Evolutionary conservation across 2,113 vertebrate genomes (phyloP).

Genomic region (Myotis davidii): DNA sequence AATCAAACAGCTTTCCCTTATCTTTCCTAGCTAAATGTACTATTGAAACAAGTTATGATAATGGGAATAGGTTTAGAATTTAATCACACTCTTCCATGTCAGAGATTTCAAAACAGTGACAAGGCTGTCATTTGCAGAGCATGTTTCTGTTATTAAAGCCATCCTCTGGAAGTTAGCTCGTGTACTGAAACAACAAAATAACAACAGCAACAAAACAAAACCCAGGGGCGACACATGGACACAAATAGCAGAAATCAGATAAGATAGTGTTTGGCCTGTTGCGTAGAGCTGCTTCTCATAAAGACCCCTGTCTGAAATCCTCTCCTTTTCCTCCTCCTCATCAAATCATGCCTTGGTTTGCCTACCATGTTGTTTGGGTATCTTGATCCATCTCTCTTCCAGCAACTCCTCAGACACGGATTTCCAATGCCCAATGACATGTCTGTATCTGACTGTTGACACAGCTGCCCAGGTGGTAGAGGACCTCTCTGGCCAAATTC

Average conservation of each 20-base stretch:
- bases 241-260: neutral
- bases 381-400: neutral
- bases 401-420: neutral
- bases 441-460: neutral
- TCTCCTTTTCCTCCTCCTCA: neutral
- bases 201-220: neutral
- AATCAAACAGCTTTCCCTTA: neutral
- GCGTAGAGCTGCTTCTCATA: neutral
- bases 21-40: constrained; percentile 13
- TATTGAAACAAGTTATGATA: constrained; percentile 37
- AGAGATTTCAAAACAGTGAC: neutral
- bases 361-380: neutral
- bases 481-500: neutral
- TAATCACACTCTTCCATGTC: constrained; percentile 30
- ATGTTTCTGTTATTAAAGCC: neutral
- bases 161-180: neutral
- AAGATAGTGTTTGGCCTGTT: neutral
- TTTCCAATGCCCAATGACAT: neutral
- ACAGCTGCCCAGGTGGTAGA: neutral
- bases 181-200: neutral
- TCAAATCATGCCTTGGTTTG: neutral
- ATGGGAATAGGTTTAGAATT: neutral
- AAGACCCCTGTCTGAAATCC: neutral
- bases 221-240: neutral
- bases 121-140: neutral